These are phyloP conservation scores for Threskiornis aethiopicus DNA, from an alignment of 2,797 vertebrate genomes.

Conservation along the genomic window DNA sequence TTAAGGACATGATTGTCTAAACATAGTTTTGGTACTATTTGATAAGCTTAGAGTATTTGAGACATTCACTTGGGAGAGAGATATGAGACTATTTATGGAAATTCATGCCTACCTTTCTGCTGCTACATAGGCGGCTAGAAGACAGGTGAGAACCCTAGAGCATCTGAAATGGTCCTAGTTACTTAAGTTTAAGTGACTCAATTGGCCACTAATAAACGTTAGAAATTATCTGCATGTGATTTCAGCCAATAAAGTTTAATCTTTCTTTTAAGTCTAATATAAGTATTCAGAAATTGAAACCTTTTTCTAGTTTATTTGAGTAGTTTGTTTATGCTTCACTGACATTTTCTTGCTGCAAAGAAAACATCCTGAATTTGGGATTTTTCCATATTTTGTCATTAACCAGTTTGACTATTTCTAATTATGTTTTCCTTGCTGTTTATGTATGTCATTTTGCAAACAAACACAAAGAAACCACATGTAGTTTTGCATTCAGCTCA, in stretches of 20 bases:
- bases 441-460: neutral
- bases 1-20: neutral
- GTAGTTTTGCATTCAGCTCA: conserved; percentile 17
- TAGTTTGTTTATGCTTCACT: neutral
- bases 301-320: neutral
- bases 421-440: neutral
- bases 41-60: neutral
- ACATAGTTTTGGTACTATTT: neutral
- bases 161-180: neutral
- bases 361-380: neutral
- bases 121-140: neutral
- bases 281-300: neutral
- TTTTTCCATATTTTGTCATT: conserved; percentile 7
- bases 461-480: neutral
- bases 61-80: neutral
- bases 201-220: neutral
- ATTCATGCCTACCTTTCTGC: neutral
- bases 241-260: neutral
- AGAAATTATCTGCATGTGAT: neutral
- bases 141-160: neutral
- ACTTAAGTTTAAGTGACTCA: neutral
- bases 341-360: neutral
- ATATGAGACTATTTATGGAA: neutral
- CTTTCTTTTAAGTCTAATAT: neutral
- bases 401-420: neutral